Percentiles rank a stretch among this genome's conserved stretches.
Conservation (phyloP, 2,797 vertebrate genomes). For the Rousettus madagascariensis region DNA sequence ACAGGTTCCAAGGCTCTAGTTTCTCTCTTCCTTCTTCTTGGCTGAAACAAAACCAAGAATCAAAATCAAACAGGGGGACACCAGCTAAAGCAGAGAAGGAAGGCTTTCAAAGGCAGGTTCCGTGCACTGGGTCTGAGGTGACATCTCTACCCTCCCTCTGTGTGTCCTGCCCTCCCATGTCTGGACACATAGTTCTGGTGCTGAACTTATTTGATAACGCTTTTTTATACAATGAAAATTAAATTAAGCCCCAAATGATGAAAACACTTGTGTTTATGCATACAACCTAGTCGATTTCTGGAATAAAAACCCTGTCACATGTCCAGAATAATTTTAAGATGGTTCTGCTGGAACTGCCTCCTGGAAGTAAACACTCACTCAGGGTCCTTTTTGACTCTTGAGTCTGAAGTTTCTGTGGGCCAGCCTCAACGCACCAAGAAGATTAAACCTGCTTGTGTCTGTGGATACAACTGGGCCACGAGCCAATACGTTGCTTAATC, state of each 20-base stretch:
- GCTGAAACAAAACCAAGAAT: background rate
- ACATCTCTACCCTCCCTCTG: accelerated
- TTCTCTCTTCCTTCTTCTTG: background rate
- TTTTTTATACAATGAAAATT: background rate
- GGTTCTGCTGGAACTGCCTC: background rate
- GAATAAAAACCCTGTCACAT: background rate
- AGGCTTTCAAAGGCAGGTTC: background rate
- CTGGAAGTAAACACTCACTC: background rate
- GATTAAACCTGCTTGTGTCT: background rate
- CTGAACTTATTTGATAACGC: background rate
- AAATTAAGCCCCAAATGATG: background rate
- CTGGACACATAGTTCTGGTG: background rate
- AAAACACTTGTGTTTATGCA: background rate
- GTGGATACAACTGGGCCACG: background rate
- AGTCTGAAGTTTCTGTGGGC: background rate
- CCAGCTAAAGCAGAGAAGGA: background rate
- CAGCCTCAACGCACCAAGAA: background rate
- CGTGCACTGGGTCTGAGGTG: accelerated
- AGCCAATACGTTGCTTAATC: background rate
- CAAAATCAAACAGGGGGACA: background rate
- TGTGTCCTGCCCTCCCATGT: background rate
- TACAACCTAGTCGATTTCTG: background rate
- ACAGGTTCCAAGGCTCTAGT: accelerated
- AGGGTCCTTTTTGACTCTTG: background rate
- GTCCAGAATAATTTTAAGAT: background rate